Evolutionary conservation across 2,888 invertebrate species (phyloP).

Genomic region (Diaperis boleti): DNA sequence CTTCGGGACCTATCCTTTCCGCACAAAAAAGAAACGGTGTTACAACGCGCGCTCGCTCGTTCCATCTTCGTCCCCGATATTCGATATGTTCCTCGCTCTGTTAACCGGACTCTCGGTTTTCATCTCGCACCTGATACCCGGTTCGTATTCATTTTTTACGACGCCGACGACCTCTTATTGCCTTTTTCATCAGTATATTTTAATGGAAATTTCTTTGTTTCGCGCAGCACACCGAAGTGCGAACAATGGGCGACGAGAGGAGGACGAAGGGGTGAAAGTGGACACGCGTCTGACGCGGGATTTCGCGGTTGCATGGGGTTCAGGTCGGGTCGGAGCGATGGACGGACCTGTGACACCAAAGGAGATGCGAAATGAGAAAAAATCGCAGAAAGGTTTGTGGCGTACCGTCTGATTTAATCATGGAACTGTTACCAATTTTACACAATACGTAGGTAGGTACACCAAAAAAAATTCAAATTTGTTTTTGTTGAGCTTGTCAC

Average conservation of each 20-base stretch:
- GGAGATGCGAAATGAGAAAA: too few species aligned
- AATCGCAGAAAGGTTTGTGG: too few species aligned
- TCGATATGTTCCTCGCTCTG: conserved; percentile 9
- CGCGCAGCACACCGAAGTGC: not conserved
- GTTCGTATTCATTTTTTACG: conserved; percentile 26
- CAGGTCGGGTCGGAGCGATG: too few species aligned
- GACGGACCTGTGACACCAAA: too few species aligned
- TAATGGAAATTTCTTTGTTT: conserved; percentile 22
- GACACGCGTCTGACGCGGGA: too few species aligned
- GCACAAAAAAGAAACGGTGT: not conserved
- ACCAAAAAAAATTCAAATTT: too few species aligned
- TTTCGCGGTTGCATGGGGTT: too few species aligned
- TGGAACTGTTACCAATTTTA: too few species aligned
- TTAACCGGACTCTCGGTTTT: conserved; percentile 3
- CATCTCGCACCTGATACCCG: conserved; percentile 28
- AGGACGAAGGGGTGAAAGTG: not conserved
- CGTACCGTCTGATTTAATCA: too few species aligned
- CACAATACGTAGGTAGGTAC: too few species aligned
- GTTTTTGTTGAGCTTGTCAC: too few species aligned
- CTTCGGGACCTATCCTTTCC: not conserved
- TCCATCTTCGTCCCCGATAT: too few species aligned
- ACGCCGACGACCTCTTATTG: conserved; percentile 6
- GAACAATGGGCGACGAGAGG: not conserved
- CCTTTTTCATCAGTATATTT: conserved; percentile 5
- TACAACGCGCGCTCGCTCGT: not conserved